Evolutionary conservation across 1,140 invertebrate genomes (phyloP), one percentile per base, ranked within the genome.

Genomic region (Plutomurus gul): DNA sequence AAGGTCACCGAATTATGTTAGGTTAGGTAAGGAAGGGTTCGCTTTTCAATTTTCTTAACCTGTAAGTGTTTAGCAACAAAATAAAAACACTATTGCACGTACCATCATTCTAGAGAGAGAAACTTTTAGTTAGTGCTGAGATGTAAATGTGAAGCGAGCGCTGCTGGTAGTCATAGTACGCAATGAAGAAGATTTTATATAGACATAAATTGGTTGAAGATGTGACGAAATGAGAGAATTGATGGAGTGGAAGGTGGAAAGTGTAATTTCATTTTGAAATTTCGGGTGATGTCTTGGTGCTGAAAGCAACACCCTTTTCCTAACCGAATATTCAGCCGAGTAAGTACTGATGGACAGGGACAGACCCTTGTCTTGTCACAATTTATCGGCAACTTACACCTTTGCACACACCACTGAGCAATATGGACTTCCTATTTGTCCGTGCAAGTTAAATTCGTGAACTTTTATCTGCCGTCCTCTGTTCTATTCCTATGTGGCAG

Each of bases 301-400:
- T 56, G 74, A 82, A 82, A 79, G 70, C 81, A 82, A 82, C 81
- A 82, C 81, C 77, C 49, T 79, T 79, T 75, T 75, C 56, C 46
- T 25, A 65, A 65, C 18, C 11, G 4, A 36, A 60, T 78, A 16
- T 56, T 74, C 20, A 75, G 33, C 43, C 8, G 46, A 75, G 37
- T 77, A 56, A 20, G 6, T 46, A 20, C 7, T 74, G 71, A 75
- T 60, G 72, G 39, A 65, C 56, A 65, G 56, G 56, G 56, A 65
- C 37, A 73, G 33, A 40, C 40, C 56, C 27, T 36, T 65, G 11
- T 30, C 27, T 65, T 65, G 56, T 65, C 56, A 65, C 56, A 65
- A 65, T 65, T 65, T 65, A 65, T 65, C 56, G 56, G 56, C 56
- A 65, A 65, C 56, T 33, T 65, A 33, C 25, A 30, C 25, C 27